phyloP scores from a whole-genome alignment of 2,113 vertebrate genomes.

The Mungos mungo region DNA sequence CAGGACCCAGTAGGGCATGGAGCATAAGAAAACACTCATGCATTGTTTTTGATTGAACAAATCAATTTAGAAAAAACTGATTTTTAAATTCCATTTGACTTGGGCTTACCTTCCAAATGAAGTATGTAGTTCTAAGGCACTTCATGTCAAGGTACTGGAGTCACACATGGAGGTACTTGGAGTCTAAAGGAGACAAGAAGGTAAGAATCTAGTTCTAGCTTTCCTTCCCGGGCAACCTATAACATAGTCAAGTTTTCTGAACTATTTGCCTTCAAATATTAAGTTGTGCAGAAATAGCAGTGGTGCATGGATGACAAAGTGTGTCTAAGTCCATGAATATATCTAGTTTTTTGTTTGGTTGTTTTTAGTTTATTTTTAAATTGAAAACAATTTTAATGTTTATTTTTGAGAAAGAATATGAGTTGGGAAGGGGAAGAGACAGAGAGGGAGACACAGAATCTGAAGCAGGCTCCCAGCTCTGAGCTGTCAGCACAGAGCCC shows the following conservation, averaged over 20 bases:
- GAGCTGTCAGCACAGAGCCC: too few relatives aligned
- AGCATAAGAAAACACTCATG: neutral
- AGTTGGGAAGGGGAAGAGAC: too few relatives aligned
- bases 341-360: neutral
- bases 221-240: neutral
- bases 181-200: neutral
- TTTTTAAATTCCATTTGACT: neutral
- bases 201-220: neutral
- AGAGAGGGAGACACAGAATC: too few relatives aligned
- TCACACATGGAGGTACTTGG: neutral
- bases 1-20: neutral
- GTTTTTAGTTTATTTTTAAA: neutral
- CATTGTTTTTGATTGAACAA: neutral
- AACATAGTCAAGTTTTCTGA: neutral
- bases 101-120: neutral
- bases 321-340: neutral
- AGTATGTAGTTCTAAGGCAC: neutral
- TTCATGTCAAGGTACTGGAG: neutral
- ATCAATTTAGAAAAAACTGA: neutral
- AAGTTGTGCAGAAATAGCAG: neutral
- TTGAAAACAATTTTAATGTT: too few relatives aligned
- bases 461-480: too few relatives aligned
- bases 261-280: neutral
- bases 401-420: too few relatives aligned
- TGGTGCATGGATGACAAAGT: neutral